Base-by-base conservation (phyloP, 37 sponge, comb jelly and placozoan species). In the Agelas oroides region DNA sequence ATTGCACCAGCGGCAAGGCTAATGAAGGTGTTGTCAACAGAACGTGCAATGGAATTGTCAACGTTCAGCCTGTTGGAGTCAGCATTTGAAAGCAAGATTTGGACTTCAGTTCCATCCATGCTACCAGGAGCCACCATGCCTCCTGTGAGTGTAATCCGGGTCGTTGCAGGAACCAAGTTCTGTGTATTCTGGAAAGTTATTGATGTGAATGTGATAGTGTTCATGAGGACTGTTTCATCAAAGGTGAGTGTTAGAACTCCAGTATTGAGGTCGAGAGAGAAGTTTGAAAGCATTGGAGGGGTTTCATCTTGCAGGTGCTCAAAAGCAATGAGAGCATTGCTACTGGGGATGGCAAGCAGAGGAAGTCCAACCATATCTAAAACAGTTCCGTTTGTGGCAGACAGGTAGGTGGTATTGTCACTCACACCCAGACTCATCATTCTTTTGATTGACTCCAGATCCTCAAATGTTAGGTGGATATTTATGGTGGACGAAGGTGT, bases 231-330 rank as follows among this genome's bases (percentile, higher is more conserved):
- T 2, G 88, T 74, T 70, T 97, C 97, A 83, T 85, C 84, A 77
- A 97, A 97, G 18, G 90, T 94, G 24, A 97, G 33, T 33, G 70
- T 59, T 12, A 95, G 66, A 12, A 86, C 64, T 25, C 91, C 91
- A 80, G 58, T 82, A 68, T 90, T 90, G n/a, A 91, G 78, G 59
- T 97, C 91, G 15, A 97, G 87, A 39, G 92, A 91, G 85, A 94
- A 97, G 83, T 88, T 90, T 18, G 75, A 66, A 23, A 97, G 88
- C 30, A 59, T 68, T 21, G 97, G 92, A 23, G 86, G 70, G 24
- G 84, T 88, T 0, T 23, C 64, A 62, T 97, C 97, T 23, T 75
- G 64, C 34, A 78, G 35, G 65, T 90, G 91, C 3, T 78, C 64
- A 61, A 35, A 53, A 34, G 85, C 84, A 20, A 62, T 52, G 17